Evolutionary conservation across 2,113 vertebrate genomes (phyloP).

Genomic region (Sialia sialis): DNA sequence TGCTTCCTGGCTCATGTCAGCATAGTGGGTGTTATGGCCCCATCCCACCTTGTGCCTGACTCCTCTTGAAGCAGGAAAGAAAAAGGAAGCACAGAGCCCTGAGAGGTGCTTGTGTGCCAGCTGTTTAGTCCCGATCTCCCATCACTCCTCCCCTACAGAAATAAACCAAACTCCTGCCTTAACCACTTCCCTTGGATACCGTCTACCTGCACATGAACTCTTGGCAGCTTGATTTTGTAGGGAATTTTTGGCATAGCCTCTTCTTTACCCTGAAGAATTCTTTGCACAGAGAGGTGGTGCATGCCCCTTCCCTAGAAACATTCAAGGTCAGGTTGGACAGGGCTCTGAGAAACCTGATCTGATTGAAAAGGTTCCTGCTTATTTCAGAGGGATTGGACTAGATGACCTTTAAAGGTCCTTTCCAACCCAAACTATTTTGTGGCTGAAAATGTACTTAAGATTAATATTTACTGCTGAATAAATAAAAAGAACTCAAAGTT

Average conservation of each 20-base stretch:
- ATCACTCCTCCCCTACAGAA: not conserved
- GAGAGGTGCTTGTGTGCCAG: not conserved
- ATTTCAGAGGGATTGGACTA: not conserved
- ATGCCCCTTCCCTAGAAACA: not conserved
- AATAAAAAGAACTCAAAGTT: not conserved
- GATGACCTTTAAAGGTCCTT: not conserved
- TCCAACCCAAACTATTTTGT: not conserved
- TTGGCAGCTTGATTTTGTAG: not conserved
- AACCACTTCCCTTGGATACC: not conserved
- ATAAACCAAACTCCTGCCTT: not conserved
- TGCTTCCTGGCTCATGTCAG: constrained; percentile 11
- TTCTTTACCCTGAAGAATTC: not conserved
- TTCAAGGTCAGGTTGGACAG: not conserved
- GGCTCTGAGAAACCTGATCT: not conserved
- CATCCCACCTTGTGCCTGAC: not conserved
- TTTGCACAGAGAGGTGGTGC: not conserved
- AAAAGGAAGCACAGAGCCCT: not conserved
- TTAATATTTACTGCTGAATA: constrained; percentile 20
- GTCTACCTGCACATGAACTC: not conserved
- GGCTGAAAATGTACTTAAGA: not conserved
- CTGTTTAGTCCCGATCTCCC: not conserved
- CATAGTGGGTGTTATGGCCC: not conserved
- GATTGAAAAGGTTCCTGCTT: not conserved
- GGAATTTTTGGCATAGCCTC: not conserved
- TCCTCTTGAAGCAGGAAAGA: not conserved